phyloP scores from a whole-genome alignment of 1,140 invertebrate genomes.

The Gryllus bimaculatus region DNA sequence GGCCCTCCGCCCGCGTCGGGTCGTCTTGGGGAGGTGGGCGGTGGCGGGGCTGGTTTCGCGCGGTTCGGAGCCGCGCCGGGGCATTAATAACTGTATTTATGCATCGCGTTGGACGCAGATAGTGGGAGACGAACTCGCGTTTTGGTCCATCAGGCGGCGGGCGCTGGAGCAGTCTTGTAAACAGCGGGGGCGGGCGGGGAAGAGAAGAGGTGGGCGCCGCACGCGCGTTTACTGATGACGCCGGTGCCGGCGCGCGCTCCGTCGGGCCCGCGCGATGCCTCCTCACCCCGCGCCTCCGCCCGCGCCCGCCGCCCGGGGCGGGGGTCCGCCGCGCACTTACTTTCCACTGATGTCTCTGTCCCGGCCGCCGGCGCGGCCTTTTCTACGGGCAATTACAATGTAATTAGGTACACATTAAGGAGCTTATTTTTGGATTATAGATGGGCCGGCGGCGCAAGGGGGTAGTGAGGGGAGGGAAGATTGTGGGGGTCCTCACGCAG shows the following conservation, averaged over 20 bases:
- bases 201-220: no score
- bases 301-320: no score
- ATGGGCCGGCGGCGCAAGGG: not conserved
- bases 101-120: not conserved
- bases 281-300: not conserved
- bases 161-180: no score
- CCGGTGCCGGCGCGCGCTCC: not conserved
- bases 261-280: not conserved
- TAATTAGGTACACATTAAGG: not conserved
- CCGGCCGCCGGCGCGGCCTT: not conserved
- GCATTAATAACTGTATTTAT: not conserved
- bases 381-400: not conserved
- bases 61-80: no score
- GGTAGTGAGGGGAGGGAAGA: no score
- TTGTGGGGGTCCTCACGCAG: no score
- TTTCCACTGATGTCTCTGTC: not conserved
- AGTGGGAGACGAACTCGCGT: not conserved
- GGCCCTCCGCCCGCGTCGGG: not conserved
- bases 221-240: not conserved
- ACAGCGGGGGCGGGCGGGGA: no score
- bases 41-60: no score
- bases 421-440: slow-evolving; percentile 5
- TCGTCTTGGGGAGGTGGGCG: no score
- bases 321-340: no score
- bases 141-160: not conserved